These are phyloP conservation scores for Hydroisotoma schaefferi DNA, from an alignment of 2,888 invertebrate species.

Conservation along the genomic window DNA sequence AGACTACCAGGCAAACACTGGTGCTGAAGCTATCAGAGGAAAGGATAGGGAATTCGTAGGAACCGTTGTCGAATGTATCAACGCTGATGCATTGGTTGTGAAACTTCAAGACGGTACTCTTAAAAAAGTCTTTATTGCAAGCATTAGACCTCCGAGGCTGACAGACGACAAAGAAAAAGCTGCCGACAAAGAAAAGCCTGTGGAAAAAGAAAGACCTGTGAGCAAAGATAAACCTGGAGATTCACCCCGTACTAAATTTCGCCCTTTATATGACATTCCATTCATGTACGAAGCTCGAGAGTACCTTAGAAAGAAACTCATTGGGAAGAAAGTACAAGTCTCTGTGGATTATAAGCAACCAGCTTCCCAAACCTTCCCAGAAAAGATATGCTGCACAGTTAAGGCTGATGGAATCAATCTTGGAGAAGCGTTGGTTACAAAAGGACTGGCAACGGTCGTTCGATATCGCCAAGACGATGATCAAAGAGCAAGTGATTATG, in stretches of 20 bases:
- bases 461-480: conserved; percentile 94
- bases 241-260: conserved; percentile 54
- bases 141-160: conserved; percentile 86
- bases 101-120: conserved; percentile 71
- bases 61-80: conserved; percentile 82
- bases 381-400: conserved; percentile 93
- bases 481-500: conserved; percentile 89
- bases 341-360: conserved; percentile 95
- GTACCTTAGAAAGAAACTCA: conserved; percentile 88
- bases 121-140: conserved; percentile 92
- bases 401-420: conserved; percentile 79
- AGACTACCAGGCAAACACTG: conserved; percentile 73
- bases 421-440: conserved; percentile 86
- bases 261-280: conserved; percentile 95
- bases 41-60: conserved; percentile 79
- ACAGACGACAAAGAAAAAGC: conserved; percentile 30
- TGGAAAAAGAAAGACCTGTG: conserved; percentile 9
- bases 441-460: conserved; percentile 89
- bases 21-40: conserved; percentile 51
- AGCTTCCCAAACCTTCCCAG: conserved; percentile 86
- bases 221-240: conserved; percentile 2
- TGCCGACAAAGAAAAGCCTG: conserved; percentile 17
- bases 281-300: conserved; percentile 99
- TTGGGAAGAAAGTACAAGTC: conserved; percentile 91
- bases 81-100: conserved; percentile 88